Evolutionary conservation across 2,113 vertebrate species (phyloP).

Genomic region (Rhizomys pruinosus): DNA sequence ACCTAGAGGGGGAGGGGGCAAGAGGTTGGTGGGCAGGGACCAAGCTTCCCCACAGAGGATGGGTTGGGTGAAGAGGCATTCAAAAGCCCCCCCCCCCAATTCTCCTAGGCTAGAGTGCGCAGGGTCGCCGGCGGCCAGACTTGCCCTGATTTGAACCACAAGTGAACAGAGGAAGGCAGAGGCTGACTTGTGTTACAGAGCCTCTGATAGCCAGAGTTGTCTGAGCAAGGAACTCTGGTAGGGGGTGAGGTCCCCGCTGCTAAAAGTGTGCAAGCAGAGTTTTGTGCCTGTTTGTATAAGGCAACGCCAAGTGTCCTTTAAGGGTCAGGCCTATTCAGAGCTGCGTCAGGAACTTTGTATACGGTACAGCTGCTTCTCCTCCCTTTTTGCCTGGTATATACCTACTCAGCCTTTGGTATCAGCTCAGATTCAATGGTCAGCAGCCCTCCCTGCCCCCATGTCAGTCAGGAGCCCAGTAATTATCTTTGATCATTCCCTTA

Average conservation of each 20-base stretch:
- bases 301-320: neutral
- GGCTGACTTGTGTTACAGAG: neutral
- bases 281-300: neutral
- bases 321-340: neutral
- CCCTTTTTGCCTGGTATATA: neutral
- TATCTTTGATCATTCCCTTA: neutral
- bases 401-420: neutral
- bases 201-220: neutral
- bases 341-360: neutral
- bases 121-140: neutral
- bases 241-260: neutral
- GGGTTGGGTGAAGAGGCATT: conserved; percentile 41
- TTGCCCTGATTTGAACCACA: conserved; percentile 16
- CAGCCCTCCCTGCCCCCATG: neutral
- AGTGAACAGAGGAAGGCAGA: conserved; percentile 8
- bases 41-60: neutral
- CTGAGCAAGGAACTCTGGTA: neutral
- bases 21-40: conserved; percentile 41
- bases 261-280: neutral
- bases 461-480: neutral
- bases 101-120: neutral
- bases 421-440: neutral
- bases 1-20: conserved; percentile 88
- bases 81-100: neutral
- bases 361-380: neutral